phyloP scores from a whole-genome alignment of 2,113 vertebrate genomes.

The Ceuthmochares aereus region DNA sequence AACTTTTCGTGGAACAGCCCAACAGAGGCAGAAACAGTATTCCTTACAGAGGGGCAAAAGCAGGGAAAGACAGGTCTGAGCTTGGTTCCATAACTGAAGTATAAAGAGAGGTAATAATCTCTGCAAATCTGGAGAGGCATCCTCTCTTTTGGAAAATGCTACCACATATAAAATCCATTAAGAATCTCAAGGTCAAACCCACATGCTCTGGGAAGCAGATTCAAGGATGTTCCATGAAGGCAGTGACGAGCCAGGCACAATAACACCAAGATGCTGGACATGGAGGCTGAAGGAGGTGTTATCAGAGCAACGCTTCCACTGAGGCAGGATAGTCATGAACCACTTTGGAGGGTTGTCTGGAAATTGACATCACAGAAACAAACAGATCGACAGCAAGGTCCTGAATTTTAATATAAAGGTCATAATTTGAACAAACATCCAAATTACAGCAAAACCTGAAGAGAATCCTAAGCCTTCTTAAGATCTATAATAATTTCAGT shows the following conservation, averaged over 20 bases:
- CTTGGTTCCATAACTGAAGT: background rate
- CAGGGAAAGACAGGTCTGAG: background rate
- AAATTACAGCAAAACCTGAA: background rate
- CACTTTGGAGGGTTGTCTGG: background rate
- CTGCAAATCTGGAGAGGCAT: background rate
- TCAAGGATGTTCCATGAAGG: background rate
- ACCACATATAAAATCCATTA: background rate
- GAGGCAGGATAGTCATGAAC: background rate
- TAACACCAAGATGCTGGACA: background rate
- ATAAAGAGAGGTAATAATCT: background rate
- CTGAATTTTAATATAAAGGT: constrained; percentile 19
- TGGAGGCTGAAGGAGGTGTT: background rate
- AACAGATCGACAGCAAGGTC: background rate
- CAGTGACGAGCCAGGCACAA: background rate
- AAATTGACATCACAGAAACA: background rate
- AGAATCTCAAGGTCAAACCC: background rate
- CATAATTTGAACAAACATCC: background rate
- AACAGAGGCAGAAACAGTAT: background rate
- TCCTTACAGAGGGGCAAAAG: background rate
- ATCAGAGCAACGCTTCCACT: background rate
- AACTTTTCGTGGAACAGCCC: background rate
- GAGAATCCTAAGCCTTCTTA: background rate
- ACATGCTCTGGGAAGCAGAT: background rate
- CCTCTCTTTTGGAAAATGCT: background rate
- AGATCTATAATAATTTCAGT: background rate